Base-by-base conservation (phyloP, 2,888 invertebrate species). In the Julus scanicus region DNA sequence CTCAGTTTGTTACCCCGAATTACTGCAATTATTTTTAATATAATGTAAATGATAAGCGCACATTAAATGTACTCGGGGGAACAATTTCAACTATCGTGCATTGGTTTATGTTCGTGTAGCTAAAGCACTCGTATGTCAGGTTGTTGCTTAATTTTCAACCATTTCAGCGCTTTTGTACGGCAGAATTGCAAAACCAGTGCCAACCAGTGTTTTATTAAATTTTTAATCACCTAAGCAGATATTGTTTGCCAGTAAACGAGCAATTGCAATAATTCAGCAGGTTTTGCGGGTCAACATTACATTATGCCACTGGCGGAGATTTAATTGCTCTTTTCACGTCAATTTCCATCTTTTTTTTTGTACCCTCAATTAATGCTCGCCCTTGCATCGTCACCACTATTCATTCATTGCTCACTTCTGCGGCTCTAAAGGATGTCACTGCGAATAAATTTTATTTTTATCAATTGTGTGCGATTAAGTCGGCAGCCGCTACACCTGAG, bases 161-260 rank as follows among this genome's bases (percentile, higher is more conserved):
- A 29, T 44, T 44, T 44, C 53, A 8, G 15, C 11, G 53, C 3
- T 53, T 53, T 8, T 1, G 71, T 20, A 20, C 5, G 71, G 71
- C 20, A 71, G 29, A 20, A 71, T 71, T 71, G 71, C 71, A 71
- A 20, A 71, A 71, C n/a, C n/a, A 71, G 20, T 71, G 71, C 63
- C 63, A n/a, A 63, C 63, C 17, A 3, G 63, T 63, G 63, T 63
- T 63, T 63, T 63, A n/a, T n/a, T 63, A n/a, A 20, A 20, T 9
- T 71, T n/a, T 71, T 71, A 71, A 71, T 71, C 71, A 71, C 71
- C 20, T 71, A n/a, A 20, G 29, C 71, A 71, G 17, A n/a, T 9
- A 29, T 71, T 71, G 71, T 53, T 20, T 71, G 71, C 71, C 71
- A 71, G n/a, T 71, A 71, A 71, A 71, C 20, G 71, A 71, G 71